A percentile compares a stretch with the other conserved stretches of the same genome.
These are phyloP conservation scores for Pelusios castaneus DNA, from an alignment of 2,113 vertebrate species.

Conservation along the genomic window DNA sequence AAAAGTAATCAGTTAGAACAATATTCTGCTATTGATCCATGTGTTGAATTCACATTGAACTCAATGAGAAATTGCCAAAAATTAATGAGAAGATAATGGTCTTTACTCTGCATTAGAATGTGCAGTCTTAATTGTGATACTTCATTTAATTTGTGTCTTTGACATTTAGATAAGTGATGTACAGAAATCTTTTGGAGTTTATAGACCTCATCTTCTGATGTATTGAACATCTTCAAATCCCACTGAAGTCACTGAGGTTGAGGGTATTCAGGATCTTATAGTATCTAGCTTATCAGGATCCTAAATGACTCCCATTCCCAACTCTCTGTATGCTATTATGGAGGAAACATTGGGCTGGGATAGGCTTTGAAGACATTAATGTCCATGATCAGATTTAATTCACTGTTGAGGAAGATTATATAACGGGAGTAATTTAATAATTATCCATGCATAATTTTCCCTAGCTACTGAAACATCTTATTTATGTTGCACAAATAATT, in stretches of 20 bases:
- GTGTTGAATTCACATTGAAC: constrained; percentile 5
- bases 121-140: constrained; percentile 15
- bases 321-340: background rate
- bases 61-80: background rate
- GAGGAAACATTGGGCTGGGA: background rate
- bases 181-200: background rate
- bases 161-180: constrained; percentile 51
- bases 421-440: background rate
- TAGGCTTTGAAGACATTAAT: background rate
- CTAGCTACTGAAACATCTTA: background rate
- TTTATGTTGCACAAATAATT: background rate
- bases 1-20: background rate
- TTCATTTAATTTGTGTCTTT: constrained; percentile 40
- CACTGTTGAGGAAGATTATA: constrained; percentile 14
- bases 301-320: background rate
- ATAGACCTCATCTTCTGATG: background rate
- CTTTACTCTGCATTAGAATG: background rate
- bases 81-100: background rate
- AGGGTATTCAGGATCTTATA: fast-evolving
- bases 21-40: background rate
- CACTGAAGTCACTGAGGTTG: background rate
- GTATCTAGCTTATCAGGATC: background rate
- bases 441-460: background rate
- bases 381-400: background rate
- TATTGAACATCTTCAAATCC: background rate